These are phyloP conservation scores for Antechinus flavipes DNA, from an alignment of 2,113 vertebrate genomes.

Conservation along the genomic window DNA sequence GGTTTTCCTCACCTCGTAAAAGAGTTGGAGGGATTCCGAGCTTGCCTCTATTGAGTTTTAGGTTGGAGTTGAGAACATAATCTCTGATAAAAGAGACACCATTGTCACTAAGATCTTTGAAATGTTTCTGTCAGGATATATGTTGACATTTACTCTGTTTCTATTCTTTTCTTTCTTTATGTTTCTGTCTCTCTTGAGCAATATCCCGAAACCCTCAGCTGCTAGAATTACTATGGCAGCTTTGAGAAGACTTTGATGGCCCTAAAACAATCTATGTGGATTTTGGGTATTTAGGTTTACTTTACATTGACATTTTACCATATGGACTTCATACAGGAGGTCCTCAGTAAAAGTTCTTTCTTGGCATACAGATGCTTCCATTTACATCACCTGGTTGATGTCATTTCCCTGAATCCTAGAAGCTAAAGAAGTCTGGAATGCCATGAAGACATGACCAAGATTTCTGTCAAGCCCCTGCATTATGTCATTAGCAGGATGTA, in stretches of 20 bases:
- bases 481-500: constrained; percentile 10
- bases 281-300: not conserved
- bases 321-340: not conserved
- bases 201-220: constrained; percentile 57
- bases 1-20: constrained; percentile 78
- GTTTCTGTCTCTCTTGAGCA: constrained; percentile 8
- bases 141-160: constrained; percentile 56
- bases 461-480: not conserved
- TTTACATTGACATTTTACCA: constrained; percentile 1
- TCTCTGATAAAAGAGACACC: constrained; percentile 73
- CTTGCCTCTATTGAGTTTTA: constrained; percentile 67
- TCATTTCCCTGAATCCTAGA: not conserved
- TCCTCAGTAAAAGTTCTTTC: not conserved
- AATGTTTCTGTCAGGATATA: constrained; percentile 58
- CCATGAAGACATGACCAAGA: not conserved
- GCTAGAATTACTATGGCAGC: not conserved
- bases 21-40: constrained; percentile 76
- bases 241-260: constrained; percentile 20
- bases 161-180: not conserved
- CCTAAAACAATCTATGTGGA: not conserved
- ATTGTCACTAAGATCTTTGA: constrained; percentile 74
- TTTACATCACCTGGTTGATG: constrained; percentile 15
- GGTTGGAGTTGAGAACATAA: constrained; percentile 72
- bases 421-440: constrained; percentile 21
- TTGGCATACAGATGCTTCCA: not conserved